Percentiles rank a stretch among this genome's conserved stretches.
Conservation (phyloP, 1,140 invertebrate species). For the Aphelinus certus region DNA sequence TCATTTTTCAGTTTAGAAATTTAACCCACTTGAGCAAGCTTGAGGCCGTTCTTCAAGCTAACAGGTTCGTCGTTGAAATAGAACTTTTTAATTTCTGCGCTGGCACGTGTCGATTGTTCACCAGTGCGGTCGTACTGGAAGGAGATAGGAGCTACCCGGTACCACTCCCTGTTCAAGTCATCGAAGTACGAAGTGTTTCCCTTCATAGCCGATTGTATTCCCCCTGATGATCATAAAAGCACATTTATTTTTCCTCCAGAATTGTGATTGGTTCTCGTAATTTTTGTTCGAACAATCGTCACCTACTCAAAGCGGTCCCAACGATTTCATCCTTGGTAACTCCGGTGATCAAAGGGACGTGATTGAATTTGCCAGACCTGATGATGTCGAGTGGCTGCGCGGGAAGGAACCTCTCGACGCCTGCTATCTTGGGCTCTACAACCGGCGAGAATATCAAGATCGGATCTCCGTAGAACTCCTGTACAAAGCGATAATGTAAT, state of each 20-base stretch:
- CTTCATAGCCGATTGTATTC: constrained; percentile 42
- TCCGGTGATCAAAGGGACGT: constrained; percentile 72
- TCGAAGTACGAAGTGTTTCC: constrained; percentile 56
- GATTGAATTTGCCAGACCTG: constrained; percentile 67
- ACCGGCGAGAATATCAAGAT: constrained; percentile 71
- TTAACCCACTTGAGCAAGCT: constrained; percentile 39
- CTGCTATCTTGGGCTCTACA: constrained; percentile 71
- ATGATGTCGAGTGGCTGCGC: constrained; percentile 69
- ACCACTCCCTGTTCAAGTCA: constrained; percentile 63
- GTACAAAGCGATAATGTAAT: constrained; percentile 45
- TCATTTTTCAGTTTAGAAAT: background rate
- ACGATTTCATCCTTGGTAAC: constrained; percentile 74
- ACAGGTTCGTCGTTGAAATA: constrained; percentile 58
- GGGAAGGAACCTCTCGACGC: constrained; percentile 71
- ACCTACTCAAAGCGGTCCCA: constrained; percentile 49
- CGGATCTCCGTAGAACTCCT: constrained; percentile 71
- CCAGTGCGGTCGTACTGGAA: constrained; percentile 65
- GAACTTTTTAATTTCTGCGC: constrained; percentile 57
- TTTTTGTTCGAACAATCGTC: constrained; percentile 51
- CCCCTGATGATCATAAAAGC: constrained; percentile 48
- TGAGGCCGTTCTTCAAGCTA: constrained; percentile 47
- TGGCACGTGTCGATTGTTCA: constrained; percentile 59
- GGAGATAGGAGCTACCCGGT: constrained; percentile 63
- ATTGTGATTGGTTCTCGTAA: constrained; percentile 19
- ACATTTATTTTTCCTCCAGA: constrained; percentile 15